Evolutionary conservation across 1,140 invertebrate genomes (phyloP), one percentile per base, ranked within the genome.

Genomic region (Helicoverpa zea): DNA sequence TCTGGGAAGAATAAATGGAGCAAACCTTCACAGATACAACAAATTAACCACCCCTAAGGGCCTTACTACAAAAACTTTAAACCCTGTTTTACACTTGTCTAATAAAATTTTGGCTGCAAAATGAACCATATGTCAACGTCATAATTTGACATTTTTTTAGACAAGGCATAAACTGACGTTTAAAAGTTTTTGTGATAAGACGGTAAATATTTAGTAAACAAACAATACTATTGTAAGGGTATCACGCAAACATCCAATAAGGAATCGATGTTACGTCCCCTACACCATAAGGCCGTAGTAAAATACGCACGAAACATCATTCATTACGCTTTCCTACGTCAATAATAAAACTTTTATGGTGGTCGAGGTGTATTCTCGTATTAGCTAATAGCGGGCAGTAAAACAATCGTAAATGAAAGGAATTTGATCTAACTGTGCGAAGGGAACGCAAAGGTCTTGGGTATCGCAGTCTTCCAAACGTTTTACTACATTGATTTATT

Each of bases 301-400:
- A 76, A 61, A 63, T 11, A 43, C 51, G 23, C 58, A 76, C 73
- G 59, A 72, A 61, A 63, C 56, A 23, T 52, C 52, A 16, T 59
- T 47, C 72, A 63, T 29, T 49, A 49, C 29, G 43, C n/a, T 18
- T 9, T 63, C 13, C 30, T 61, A 63, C 43, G 58, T 61, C 47
- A 61, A 43, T 23, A 51, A 76, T 61, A 76, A 76, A 76, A 76
- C 35, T 76, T 61, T 76, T 49, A 59, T 51, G 56, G 56, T 10
- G 47, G 30, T 51, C 35, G 47, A 72, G 66, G 66, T 70, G 68
- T 72, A 68, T 68, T 58, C 72, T 59, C 56, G 72, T 75, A 63
- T 76, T 76, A 76, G 73, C 73, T 76, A 76, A 76, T 76, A 52
- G 18, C 14, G 59, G 63, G 51, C 56, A 13, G 58, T 76, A 76